Base-by-base conservation (phyloP, 2,797 vertebrate genomes). In the Huso huso region DNA sequence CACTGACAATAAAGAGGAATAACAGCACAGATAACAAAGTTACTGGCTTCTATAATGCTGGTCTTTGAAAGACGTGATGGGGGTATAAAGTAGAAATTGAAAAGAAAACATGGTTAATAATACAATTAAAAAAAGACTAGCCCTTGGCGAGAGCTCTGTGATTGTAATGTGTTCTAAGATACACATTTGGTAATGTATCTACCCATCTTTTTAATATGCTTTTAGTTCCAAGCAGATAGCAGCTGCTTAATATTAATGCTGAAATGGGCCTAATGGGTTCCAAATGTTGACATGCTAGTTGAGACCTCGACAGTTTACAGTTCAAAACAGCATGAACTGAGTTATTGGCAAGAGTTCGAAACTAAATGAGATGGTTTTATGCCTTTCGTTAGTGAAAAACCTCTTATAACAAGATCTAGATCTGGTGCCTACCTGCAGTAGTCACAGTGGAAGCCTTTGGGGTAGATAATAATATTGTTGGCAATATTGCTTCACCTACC, bases 271-370 rank as follows among this genome's bases (percentile, higher is more conserved):
- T 68, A 76, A 66, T 67, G 58, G 75, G 79, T 79, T 69, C 72
- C 57, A 73, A 78, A 74, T 77, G 79, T 81, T 75, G 76, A 79
- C 78, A 79, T 78, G 72, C 79, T 79, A 74, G 59, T 74, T 0
- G 60, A 80, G 84, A 87, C 84, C 83, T 86, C 85, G 85, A 83
- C 84, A 71, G 68, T 77, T 76, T 80, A 79, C 68, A 79, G 81
- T 65, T 67, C 51, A 10, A 60, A 70, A 63, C 74, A 67, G 73
- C 78, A 66, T 76, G 79, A 83, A 83, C 74, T 73, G 79, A 81
- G 79, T 65, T 76, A 74, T 81, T 87, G 84, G 84, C 83, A 77
- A 51, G 49, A 61, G 76, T 85, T 85, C 83, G 84, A 83, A 77
- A 70, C 73, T 79, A 67, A 11, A 12, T 79, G 79, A 80, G 74